These are phyloP conservation scores for Halichoerus grypus DNA, from an alignment of 2,113 vertebrate genomes.

Conservation along the genomic window DNA sequence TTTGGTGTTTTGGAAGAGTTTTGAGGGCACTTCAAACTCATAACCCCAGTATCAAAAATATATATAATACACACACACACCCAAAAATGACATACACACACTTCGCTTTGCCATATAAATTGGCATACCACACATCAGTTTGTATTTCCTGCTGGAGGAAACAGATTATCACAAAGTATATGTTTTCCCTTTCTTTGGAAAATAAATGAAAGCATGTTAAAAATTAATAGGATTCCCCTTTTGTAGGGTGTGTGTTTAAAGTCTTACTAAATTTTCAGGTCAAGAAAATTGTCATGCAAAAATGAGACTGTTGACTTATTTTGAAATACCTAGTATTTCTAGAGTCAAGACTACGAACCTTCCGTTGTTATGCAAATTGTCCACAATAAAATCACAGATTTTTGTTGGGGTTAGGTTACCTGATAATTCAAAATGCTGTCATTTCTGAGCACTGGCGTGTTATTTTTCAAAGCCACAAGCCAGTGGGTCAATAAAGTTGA, in stretches of 20 bases:
- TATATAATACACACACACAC: background rate
- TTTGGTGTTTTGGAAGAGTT: constrained; percentile 36
- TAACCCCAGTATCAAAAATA: background rate
- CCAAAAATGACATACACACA: background rate
- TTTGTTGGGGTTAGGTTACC: too few relatives aligned
- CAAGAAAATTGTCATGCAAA: background rate
- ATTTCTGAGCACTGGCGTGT: fast-evolving
- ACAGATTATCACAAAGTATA: background rate
- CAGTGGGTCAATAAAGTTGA: background rate
- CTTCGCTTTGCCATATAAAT: background rate
- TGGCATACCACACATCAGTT: background rate
- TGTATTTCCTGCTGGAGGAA: background rate
- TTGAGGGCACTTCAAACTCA: constrained; percentile 24
- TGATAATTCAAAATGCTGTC: too few relatives aligned
- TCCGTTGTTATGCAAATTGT: background rate
- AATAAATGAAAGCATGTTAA: background rate
- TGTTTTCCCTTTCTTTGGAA: background rate
- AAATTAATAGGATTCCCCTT: background rate
- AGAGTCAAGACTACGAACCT: background rate
- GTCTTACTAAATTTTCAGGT: background rate
- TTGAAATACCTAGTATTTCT: background rate
- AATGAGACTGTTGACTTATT: background rate
- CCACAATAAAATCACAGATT: too few relatives aligned
- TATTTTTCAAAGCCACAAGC: background rate
- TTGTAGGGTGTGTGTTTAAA: background rate